Evolutionary conservation across 92 coral and sea anemone genomes (phyloP).

Genomic region (Galaxea fascicularis): DNA sequence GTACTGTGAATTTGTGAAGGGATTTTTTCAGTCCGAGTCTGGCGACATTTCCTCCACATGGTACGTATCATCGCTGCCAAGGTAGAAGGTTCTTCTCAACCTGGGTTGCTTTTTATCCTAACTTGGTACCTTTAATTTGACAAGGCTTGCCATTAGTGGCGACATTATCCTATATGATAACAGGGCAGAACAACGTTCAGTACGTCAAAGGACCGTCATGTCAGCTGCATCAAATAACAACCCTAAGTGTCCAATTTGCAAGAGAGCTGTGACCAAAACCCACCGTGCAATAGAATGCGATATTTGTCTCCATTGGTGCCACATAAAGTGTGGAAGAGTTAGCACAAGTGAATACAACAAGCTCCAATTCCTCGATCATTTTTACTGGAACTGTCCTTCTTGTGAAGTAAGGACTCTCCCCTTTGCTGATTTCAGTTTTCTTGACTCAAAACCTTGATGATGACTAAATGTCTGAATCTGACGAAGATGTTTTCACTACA

Average conservation of each 20-base stretch:
- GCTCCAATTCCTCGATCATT: slow-evolving; percentile 12
- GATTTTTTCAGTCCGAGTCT: background rate
- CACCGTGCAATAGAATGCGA: slow-evolving; percentile 9
- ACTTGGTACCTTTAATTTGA: background rate
- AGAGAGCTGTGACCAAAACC: slow-evolving; percentile 4
- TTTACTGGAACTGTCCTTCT: slow-evolving; percentile 25
- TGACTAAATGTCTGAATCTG: slow-evolving; percentile 30
- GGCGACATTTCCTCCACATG: background rate
- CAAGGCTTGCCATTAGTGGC: no score
- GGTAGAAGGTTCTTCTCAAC: background rate
- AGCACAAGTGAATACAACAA: slow-evolving; percentile 8
- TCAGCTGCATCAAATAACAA: slow-evolving; percentile 5
- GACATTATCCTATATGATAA: no score
- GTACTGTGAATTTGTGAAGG: background rate
- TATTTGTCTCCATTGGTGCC: slow-evolving; percentile 8
- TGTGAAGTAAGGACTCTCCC: slow-evolving; percentile 8
- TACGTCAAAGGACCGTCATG: no score
- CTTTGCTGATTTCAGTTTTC: slow-evolving; percentile 10
- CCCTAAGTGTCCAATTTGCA: slow-evolving; percentile 19
- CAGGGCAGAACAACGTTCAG: no score
- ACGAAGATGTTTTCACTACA: slow-evolving; percentile 32
- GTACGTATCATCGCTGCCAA: background rate
- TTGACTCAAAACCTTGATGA: slow-evolving; percentile 21
- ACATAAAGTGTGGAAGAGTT: slow-evolving; percentile 29
- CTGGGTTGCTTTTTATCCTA: background rate